Evolutionary conservation across 1,140 invertebrate species (phyloP).

Genomic region (Chrysomallon squamiferum): DNA sequence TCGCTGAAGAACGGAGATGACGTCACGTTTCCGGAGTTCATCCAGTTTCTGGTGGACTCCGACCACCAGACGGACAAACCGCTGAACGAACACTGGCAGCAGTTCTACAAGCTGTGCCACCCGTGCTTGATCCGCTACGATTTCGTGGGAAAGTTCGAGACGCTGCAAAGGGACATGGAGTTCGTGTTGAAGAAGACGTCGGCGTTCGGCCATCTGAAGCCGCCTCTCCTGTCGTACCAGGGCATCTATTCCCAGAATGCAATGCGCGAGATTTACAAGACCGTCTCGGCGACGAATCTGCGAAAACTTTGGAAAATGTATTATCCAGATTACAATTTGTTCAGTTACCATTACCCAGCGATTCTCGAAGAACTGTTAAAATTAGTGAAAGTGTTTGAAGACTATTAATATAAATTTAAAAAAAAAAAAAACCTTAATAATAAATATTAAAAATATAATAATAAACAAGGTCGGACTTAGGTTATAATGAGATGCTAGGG

Average conservation of each 20-base stretch:
- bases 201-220: slow-evolving; percentile 31
- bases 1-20: slow-evolving; percentile 79
- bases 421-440: no score
- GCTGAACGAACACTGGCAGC: slow-evolving; percentile 89
- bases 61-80: slow-evolving; percentile 63
- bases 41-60: slow-evolving; percentile 77
- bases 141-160: slow-evolving; percentile 90
- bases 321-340: slow-evolving; percentile 49
- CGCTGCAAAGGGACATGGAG: slow-evolving; percentile 72
- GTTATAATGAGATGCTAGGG: no score
- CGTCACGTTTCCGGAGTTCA: slow-evolving; percentile 88
- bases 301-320: slow-evolving; percentile 45
- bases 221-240: slow-evolving; percentile 41
- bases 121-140: slow-evolving; percentile 88
- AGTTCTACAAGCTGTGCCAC: slow-evolving; percentile 81
- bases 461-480: no score
- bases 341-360: slow-evolving; percentile 47
- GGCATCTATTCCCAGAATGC: slow-evolving; percentile 37
- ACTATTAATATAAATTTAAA: no score
- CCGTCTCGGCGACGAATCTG: slow-evolving; percentile 27
- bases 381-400: no score
- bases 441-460: no score
- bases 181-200: slow-evolving; percentile 36
- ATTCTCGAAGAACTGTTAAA: slow-evolving; percentile 26
- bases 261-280: slow-evolving; percentile 32